Conservation (phyloP, 2,113 vertebrate genomes). For the Cebidichthys violaceus region DNA sequence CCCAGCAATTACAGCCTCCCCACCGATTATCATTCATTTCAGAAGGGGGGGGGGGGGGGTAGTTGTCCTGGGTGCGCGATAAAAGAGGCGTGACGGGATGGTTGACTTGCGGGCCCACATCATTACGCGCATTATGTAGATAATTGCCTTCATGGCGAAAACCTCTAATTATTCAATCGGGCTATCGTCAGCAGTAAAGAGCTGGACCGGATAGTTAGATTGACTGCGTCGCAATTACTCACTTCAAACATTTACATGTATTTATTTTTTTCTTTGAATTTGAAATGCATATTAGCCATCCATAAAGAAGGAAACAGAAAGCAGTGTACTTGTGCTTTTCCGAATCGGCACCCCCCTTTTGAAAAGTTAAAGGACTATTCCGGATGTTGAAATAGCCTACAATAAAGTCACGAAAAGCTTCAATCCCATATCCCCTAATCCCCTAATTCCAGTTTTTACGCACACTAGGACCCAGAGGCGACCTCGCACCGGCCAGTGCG, state of each 20-base stretch:
- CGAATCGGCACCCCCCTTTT: not conserved
- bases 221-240: not conserved
- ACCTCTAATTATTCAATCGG: slow-evolving; percentile 61
- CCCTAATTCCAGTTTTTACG: slow-evolving; percentile 35
- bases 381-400: not conserved
- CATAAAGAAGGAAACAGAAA: not conserved
- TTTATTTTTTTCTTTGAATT: too few relatives aligned
- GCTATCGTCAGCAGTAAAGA: slow-evolving; percentile 30
- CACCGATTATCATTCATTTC: slow-evolving; percentile 56
- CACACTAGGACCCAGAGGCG: slow-evolving; percentile 81
- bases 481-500: slow-evolving; percentile 54
- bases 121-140: slow-evolving; percentile 56
- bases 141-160: slow-evolving; percentile 43
- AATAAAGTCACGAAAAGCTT: slow-evolving; percentile 6
- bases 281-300: not conserved
- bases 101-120: slow-evolving; percentile 54
- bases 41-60: not conserved
- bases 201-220: slow-evolving; percentile 18
- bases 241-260: not conserved
- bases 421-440: not conserved
- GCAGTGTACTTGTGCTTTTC: too few relatives aligned
- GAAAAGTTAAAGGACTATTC: not conserved
- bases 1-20: slow-evolving; percentile 48
- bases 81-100: slow-evolving; percentile 57
- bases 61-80: slow-evolving; percentile 11